Percentiles rank a stretch among this genome's conserved stretches.
Conservation (phyloP, 2,113 vertebrate species). For the Gobiocypris rarus region DNA sequence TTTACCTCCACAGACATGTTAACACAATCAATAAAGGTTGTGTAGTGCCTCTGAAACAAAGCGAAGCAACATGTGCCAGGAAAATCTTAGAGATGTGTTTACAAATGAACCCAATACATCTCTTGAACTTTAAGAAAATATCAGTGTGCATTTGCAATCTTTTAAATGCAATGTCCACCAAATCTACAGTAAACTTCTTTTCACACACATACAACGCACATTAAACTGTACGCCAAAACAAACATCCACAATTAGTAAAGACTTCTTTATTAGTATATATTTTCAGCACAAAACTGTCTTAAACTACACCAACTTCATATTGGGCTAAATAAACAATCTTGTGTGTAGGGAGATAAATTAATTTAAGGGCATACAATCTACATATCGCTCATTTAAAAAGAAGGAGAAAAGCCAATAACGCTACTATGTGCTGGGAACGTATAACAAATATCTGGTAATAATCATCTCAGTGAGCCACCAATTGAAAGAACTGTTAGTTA, state of each 20-base stretch:
- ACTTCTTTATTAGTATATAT: conserved; percentile 37
- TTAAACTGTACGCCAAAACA: background rate
- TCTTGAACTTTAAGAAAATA: background rate
- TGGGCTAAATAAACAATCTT: conserved; percentile 21
- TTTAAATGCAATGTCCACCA: background rate
- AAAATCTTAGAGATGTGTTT: conserved; percentile 11
- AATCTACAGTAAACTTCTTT: background rate
- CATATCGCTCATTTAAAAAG: background rate
- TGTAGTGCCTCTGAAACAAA: background rate
- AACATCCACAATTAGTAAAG: background rate
- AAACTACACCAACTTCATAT: background rate
- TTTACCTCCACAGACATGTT: background rate
- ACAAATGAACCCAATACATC: background rate
- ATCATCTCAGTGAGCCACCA: background rate
- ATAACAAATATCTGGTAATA: background rate
- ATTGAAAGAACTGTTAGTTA: background rate
- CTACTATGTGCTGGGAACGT: background rate
- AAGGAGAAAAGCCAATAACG: background rate
- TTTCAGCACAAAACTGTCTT: conserved; percentile 23
- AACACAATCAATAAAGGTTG: background rate
- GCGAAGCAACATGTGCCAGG: background rate
- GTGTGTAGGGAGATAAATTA: background rate
- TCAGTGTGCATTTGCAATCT: background rate
- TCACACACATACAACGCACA: background rate
- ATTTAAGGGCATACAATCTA: background rate